Evolutionary conservation across 2,888 invertebrate species (phyloP), one percentile per base, ranked within the genome.

Genomic region (Heliconius ethilla): DNA sequence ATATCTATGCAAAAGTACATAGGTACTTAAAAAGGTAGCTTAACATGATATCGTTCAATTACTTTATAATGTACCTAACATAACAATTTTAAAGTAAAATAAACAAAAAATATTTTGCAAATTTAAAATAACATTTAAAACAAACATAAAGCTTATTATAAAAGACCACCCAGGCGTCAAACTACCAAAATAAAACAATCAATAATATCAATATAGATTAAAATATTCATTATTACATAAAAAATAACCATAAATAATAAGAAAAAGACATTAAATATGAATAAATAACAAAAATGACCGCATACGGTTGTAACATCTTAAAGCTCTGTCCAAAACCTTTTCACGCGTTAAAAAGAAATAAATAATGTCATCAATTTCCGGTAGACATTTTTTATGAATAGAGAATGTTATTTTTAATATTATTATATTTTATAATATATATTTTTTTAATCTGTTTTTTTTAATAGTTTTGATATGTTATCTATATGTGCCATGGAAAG

Each of bases 281-380:
- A 72, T 72, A 59, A 55, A 37, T 25, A 59, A 72, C 33, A 2
- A 72, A 72, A 72, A 59, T 59, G 59, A 59, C 29, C 70, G 55
- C 70, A 55, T 72, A 72, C 29, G 27, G 70, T 70, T 70, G 51
- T 37, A 59, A 59, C 33, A 72, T 72, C n/a, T 72, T 59, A 72
- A 25, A 72, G 72, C 77, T 67, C 51, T 55, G 37, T 29, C 78
- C 15, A 40, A 75, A 75, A 80, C 62, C 78, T 78, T 74, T 79
- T 67, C 74, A 80, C 80, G 76, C 80, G 76, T 80, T 80, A 80
- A 80, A 80, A 80, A 74, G 65, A 65, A 45, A 80, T 80, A 80
- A 80, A 80, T 80, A 78, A 80, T 77, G 59, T 75, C 51, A 74
- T 76, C 66, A 37, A 78, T 78, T 75, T 80, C 73, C 75, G 67